Conservation (phyloP, 2,888 invertebrate species). For the Synergus japonicus region DNA sequence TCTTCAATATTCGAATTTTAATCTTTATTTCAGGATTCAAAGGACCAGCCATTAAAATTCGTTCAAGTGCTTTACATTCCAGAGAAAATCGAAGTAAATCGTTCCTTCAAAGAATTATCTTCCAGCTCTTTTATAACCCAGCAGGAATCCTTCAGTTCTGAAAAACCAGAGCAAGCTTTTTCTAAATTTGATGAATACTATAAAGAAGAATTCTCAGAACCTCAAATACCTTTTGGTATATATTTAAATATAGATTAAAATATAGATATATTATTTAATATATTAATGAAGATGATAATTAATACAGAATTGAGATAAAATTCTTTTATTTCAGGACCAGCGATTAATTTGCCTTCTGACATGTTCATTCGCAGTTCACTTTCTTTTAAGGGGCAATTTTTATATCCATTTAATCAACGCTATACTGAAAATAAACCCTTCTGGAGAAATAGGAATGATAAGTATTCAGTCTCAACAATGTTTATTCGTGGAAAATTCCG, state of each 20-base stretch:
- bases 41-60: background rate
- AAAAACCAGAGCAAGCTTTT: conserved; percentile 10
- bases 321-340: conserved; percentile 1
- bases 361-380: conserved; percentile 12
- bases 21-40: background rate
- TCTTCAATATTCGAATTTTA: background rate
- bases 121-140: background rate
- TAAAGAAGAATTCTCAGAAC: background rate
- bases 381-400: background rate
- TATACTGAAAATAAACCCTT: conserved; percentile 27
- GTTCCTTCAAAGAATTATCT: conserved; percentile 8
- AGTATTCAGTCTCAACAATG: conserved; percentile 14
- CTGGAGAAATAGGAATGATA: background rate
- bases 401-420: conserved; percentile 12
- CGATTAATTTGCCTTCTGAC: background rate
- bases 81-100: background rate
- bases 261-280: no score
- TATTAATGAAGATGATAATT: no score
- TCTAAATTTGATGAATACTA: background rate
- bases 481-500: conserved; percentile 21
- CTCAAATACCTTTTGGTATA: background rate
- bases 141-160: conserved; percentile 7
- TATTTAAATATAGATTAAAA: background rate
- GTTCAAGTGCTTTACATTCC: conserved; percentile 27
- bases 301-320: no score